Evolutionary conservation across 1,140 invertebrate genomes (phyloP).

Genomic region (Leptonema lineaticorne): DNA sequence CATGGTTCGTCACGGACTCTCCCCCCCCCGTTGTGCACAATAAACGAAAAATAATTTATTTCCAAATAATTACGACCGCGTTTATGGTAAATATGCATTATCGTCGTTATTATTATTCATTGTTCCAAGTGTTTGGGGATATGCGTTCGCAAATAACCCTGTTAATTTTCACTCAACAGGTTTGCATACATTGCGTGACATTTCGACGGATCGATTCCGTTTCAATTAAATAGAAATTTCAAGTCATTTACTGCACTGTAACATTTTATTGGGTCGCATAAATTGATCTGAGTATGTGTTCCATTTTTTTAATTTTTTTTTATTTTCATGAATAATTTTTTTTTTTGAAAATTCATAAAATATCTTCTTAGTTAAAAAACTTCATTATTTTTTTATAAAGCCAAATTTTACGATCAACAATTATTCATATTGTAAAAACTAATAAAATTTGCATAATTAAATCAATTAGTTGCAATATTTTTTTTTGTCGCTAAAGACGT

Average conservation of each 20-base stretch:
- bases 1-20: background rate
- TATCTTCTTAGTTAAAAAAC: background rate
- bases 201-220: too few relatives aligned
- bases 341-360: background rate
- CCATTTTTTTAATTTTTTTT: background rate
- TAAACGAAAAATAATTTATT: constrained; percentile 14
- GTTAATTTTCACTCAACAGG: constrained; percentile 16
- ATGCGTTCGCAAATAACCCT: background rate
- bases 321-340: background rate
- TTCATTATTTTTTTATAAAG: background rate
- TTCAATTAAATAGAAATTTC: too few relatives aligned
- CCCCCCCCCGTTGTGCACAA: background rate
- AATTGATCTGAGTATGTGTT: background rate
- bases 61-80: background rate
- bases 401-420: background rate
- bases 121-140: background rate
- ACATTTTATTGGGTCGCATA: too few relatives aligned
- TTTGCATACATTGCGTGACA: background rate
- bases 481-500: too few relatives aligned
- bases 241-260: too few relatives aligned
- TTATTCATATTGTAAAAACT: too few relatives aligned
- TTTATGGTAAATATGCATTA: constrained; percentile 8
- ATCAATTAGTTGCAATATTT: too few relatives aligned
- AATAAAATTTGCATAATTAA: too few relatives aligned
- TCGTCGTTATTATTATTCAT: background rate